Conservation (phyloP, 2,888 invertebrate genomes). For the Hydriomena furcata region DNA sequence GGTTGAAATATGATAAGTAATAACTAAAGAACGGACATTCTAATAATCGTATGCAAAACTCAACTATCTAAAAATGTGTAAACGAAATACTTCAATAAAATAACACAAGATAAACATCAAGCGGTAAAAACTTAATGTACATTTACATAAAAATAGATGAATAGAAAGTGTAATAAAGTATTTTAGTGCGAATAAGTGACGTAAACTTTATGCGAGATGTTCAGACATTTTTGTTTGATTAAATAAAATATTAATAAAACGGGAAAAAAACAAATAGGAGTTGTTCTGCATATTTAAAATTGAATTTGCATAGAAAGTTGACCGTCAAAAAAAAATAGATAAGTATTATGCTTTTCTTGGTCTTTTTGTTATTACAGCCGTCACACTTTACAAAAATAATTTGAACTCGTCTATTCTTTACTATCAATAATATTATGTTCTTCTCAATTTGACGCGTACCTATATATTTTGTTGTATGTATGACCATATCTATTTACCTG, state of each 20-base stretch:
- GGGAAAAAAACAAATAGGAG: background rate
- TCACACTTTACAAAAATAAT: too few species aligned
- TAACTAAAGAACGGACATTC: too few species aligned
- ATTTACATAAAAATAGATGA: constrained; percentile 33
- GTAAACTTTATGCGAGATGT: background rate
- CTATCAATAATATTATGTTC: too few species aligned
- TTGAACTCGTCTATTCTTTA: too few species aligned
- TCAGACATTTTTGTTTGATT: constrained; percentile 9
- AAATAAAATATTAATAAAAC: constrained; percentile 15
- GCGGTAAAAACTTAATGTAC: constrained; percentile 24
- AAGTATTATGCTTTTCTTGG: background rate
- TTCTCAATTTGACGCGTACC: too few species aligned
- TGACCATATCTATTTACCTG: too few species aligned
- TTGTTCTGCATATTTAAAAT: constrained; percentile 1
- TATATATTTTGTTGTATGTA: too few species aligned
- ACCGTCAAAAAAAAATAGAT: too few species aligned
- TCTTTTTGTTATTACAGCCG: too few species aligned
- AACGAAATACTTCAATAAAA: background rate
- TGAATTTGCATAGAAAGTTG: constrained; percentile 21
- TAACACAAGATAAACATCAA: constrained; percentile 29
- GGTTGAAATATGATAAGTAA: too few species aligned
- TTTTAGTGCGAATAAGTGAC: constrained; percentile 25
- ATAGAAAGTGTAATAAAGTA: constrained; percentile 39
- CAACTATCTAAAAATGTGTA: background rate
- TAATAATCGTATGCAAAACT: too few species aligned